phyloP scores from a whole-genome alignment of 2,888 invertebrate genomes.

The Trissolcus brochymenae region DNA sequence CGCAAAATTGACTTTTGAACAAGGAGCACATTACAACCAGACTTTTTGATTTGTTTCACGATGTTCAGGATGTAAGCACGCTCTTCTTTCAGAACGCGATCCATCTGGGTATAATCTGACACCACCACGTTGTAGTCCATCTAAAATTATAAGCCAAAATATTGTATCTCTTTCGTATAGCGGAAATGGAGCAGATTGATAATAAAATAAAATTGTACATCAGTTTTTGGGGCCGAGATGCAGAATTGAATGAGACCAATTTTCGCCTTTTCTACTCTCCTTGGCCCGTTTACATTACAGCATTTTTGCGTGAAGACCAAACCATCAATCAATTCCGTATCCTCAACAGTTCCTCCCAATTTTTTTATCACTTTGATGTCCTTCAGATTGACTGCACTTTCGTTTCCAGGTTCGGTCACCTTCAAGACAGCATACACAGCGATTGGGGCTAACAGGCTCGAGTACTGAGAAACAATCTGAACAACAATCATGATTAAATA shows the following conservation, averaged over 20 bases:
- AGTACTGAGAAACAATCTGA: slow-evolving; percentile 97
- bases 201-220: slow-evolving; percentile 79
- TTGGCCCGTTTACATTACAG: slow-evolving; percentile 93
- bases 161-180: background rate
- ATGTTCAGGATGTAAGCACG: slow-evolving; percentile 98
- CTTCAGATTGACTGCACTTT: slow-evolving; percentile 89
- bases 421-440: slow-evolving; percentile 97
- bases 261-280: slow-evolving; percentile 96
- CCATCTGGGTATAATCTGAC: slow-evolving; percentile 99
- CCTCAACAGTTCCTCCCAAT: slow-evolving; percentile 97
- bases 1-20: slow-evolving; percentile 90
- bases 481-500: slow-evolving; percentile 3
- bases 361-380: slow-evolving; percentile 98
- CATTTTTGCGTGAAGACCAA: slow-evolving; percentile 94
- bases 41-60: slow-evolving; percentile 98
- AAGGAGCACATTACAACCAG: slow-evolving; percentile 97
- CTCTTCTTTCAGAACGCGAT: slow-evolving; percentile 97
- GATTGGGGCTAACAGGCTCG: slow-evolving; percentile 94
- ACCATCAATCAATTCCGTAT: slow-evolving; percentile 97
- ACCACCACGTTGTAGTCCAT: slow-evolving; percentile 98
- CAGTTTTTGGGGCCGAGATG: slow-evolving; percentile 99
- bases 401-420: slow-evolving; percentile 85
- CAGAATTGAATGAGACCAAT: slow-evolving; percentile 99
- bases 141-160: slow-evolving; percentile 73
- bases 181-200: background rate